Conservation (phyloP, 2,888 invertebrate species). For the Cactoblastis cactorum region DNA sequence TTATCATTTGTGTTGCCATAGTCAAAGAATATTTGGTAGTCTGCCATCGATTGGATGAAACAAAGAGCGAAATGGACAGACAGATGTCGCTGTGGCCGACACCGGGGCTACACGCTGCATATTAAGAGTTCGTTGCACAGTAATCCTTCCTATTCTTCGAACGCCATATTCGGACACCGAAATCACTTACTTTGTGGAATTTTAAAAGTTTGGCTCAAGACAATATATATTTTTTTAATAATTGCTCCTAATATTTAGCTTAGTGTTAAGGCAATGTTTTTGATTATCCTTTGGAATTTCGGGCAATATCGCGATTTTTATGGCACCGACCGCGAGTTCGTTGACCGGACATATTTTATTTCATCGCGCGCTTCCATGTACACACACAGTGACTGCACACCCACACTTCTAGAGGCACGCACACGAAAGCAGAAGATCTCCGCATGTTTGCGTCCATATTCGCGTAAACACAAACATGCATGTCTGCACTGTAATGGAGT, state of each 20-base stretch:
- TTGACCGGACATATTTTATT: slow-evolving; percentile 80
- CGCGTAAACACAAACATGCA: slow-evolving; percentile 63
- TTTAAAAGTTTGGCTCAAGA: slow-evolving; percentile 15
- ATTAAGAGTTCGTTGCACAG: slow-evolving; percentile 54
- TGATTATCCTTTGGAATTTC: slow-evolving; percentile 66
- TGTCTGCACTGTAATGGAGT: slow-evolving; percentile 62
- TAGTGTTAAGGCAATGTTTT: slow-evolving; percentile 33
- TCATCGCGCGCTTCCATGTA: slow-evolving; percentile 78
- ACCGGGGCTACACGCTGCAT: slow-evolving; percentile 48
- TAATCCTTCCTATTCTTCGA: slow-evolving; percentile 45
- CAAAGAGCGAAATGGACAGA: slow-evolving; percentile 40
- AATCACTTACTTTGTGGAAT: slow-evolving; percentile 23
- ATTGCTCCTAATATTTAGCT: slow-evolving; percentile 8
- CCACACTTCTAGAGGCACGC: slow-evolving; percentile 56
- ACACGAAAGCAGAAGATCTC: slow-evolving; percentile 52
- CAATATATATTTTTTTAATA: slow-evolving; percentile 1
- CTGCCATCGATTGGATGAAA: slow-evolving; percentile 19
- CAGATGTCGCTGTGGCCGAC: slow-evolving; percentile 49
- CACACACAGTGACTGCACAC: slow-evolving; percentile 64
- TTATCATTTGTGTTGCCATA: slow-evolving; percentile 16
- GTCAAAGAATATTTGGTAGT: slow-evolving; percentile 22
- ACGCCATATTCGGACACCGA: slow-evolving; percentile 33
- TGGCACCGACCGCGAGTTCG: slow-evolving; percentile 74
- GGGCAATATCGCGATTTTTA: slow-evolving; percentile 78
- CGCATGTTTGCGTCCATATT: slow-evolving; percentile 66